These are phyloP conservation scores for Amblyjoppa fuscipennis DNA, from an alignment of 2,888 invertebrate species.

Conservation along the genomic window DNA sequence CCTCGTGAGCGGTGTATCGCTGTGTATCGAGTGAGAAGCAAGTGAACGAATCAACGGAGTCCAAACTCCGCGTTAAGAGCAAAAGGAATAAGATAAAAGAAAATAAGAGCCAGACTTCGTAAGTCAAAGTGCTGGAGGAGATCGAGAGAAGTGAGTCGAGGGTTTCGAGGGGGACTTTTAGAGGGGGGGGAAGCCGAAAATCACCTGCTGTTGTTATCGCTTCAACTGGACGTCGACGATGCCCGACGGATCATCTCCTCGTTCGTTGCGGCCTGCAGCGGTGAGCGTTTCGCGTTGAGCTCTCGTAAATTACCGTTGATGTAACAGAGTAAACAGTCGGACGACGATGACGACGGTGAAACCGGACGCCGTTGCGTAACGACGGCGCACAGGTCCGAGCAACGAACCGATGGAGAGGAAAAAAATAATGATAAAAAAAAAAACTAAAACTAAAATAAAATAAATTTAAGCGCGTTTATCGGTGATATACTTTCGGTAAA, in stretches of 20 bases:
- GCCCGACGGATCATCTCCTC: conserved; percentile 5
- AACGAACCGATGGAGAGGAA: conserved; percentile 39
- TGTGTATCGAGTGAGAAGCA: conserved; percentile 36
- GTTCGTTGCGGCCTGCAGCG: not conserved
- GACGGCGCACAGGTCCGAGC: conserved; percentile 51
- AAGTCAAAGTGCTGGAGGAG: conserved; percentile 27
- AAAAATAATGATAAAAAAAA: not conserved
- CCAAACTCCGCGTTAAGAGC: conserved; percentile 31
- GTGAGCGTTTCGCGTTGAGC: conserved; percentile 14
- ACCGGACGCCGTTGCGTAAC: conserved; percentile 64
- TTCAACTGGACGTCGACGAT: conserved; percentile 1
- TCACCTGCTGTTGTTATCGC: conserved; percentile 8
- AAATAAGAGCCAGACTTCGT: not conserved
- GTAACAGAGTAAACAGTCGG: conserved; percentile 30
- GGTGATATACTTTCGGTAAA: not conserved
- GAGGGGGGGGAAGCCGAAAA: not conserved
- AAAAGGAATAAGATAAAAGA: not conserved
- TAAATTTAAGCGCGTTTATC: conserved; percentile 14
- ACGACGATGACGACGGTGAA: conserved; percentile 28
- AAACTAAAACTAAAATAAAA: conserved; percentile 9
- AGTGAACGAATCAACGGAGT: conserved; percentile 32
- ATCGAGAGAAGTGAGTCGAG: conserved; percentile 21
- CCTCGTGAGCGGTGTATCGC: conserved; percentile 33
- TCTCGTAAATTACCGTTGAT: conserved; percentile 45
- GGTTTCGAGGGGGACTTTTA: not conserved